Conservation (phyloP, 2,888 invertebrate species). For the Eupithecia vulgata region DNA sequence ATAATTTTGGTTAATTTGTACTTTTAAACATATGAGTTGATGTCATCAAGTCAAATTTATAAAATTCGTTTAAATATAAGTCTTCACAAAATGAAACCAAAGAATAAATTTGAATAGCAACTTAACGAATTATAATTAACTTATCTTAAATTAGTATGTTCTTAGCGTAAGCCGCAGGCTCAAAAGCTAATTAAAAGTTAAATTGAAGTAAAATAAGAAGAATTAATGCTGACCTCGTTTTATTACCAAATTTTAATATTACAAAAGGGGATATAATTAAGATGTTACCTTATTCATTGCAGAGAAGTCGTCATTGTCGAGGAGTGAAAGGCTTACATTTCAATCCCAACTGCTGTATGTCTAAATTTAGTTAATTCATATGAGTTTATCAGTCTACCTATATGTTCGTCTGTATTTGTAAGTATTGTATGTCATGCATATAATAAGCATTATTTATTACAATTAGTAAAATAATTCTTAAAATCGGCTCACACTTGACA, state of each 20-base stretch:
- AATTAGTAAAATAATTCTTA: too few species aligned
- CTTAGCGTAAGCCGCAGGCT: conserved; percentile 46
- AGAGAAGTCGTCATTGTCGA: neutral
- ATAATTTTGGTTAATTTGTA: too few species aligned
- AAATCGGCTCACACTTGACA: too few species aligned
- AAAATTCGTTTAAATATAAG: neutral
- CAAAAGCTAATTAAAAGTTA: conserved; percentile 67
- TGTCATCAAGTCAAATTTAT: neutral
- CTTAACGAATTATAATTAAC: neutral
- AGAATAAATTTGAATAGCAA: neutral
- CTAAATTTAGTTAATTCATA: too few species aligned
- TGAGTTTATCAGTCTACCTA: too few species aligned
- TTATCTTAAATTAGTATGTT: conserved; percentile 11
- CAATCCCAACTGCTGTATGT: neutral
- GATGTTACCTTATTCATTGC: neutral
- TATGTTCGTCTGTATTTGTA: too few species aligned
- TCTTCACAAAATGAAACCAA: neutral
- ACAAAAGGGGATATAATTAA: neutral
- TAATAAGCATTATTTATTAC: too few species aligned
- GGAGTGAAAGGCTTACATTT: neutral
- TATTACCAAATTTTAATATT: conserved; percentile 28
- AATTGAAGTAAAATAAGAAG: conserved; percentile 54
- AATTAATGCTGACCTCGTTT: conserved; percentile 21
- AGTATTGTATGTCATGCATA: too few species aligned
- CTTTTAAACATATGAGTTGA: too few species aligned